These are phyloP conservation scores for Pelochelys cantorii DNA, from an alignment of 2,797 vertebrate genomes.

Conservation along the genomic window DNA sequence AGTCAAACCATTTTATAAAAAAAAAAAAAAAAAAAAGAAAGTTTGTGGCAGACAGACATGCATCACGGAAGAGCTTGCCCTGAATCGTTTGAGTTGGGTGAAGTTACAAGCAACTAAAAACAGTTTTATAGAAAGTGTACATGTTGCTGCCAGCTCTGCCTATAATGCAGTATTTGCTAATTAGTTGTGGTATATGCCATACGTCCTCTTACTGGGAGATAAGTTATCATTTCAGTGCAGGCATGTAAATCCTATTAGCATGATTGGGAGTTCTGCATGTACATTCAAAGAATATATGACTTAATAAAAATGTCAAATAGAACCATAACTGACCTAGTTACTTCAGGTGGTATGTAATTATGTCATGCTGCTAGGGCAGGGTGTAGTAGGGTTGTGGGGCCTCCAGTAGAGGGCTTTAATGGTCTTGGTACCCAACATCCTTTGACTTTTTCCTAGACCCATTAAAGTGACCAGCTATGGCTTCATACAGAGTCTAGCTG, in stretches of 20 bases:
- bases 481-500: neutral
- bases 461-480: too few species aligned
- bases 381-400: too few species aligned
- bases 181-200: neutral
- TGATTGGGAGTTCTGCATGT: neutral
- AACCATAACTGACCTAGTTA: neutral
- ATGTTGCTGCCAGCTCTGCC: neutral
- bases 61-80: neutral
- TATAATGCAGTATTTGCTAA: neutral
- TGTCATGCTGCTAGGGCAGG: too few species aligned
- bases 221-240: neutral
- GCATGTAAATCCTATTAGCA: neutral
- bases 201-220: neutral
- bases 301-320: neutral
- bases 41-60: neutral
- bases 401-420: too few species aligned
- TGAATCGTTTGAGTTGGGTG: neutral
- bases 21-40: too few species aligned
- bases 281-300: neutral
- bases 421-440: neutral
- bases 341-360: too few species aligned
- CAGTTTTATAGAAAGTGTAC: neutral
- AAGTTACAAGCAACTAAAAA: neutral
- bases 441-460: constrained; percentile 8
- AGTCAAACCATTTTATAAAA: neutral